phyloP scores from a whole-genome alignment of 2,113 vertebrate species.

The Tupaia chinensis region DNA sequence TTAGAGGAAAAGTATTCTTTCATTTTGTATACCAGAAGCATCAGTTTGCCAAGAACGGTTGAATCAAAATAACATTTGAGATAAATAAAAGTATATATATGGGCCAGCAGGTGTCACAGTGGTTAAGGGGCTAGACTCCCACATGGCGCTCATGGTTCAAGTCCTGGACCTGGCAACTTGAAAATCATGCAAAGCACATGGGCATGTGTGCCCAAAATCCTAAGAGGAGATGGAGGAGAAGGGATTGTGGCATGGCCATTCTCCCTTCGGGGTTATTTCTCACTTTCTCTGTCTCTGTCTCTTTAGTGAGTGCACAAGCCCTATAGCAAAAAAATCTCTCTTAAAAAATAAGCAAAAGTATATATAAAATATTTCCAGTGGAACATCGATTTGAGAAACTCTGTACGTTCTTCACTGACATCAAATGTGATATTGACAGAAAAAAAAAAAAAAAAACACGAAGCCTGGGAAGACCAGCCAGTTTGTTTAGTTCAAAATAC shows the following conservation, averaged over 20 bases:
- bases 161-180: no score
- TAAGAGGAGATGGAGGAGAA: no score
- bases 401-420: not conserved
- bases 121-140: no score
- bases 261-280: no score
- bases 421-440: not conserved
- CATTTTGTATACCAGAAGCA: not conserved
- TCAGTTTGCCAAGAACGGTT: constrained; percentile 40
- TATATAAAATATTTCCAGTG: not conserved
- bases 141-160: no score
- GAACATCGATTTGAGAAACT: not conserved
- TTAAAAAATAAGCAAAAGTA: not conserved
- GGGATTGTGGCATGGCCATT: no score
- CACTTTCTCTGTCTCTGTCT: no score
- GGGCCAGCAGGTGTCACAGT: no score
- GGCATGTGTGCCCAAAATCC: no score
- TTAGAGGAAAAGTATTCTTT: constrained; percentile 28
- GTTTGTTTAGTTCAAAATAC: not conserved
- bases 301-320: no score
- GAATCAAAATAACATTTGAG: constrained; percentile 14
- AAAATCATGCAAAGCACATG: no score
- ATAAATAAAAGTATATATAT: not conserved
- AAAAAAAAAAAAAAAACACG: not conserved
- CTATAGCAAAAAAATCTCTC: no score
- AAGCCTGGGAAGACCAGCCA: not conserved